phyloP scores from a whole-genome alignment of 64 coral and sea anemone species.

The Cladopsammia gracilis region DNA sequence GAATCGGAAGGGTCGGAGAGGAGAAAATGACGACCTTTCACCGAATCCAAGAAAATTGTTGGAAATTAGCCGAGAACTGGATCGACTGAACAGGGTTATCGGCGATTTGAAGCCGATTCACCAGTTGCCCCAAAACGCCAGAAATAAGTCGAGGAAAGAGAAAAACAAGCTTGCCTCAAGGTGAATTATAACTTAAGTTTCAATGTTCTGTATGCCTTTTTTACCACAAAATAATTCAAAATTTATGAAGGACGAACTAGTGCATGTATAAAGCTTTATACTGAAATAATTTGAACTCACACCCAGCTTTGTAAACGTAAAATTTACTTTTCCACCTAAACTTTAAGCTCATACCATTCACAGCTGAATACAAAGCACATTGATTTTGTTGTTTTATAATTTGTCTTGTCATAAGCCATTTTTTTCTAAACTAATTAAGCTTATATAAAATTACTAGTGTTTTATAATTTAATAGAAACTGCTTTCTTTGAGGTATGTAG shows the following conservation, averaged over 20 bases:
- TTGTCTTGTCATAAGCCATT: too few species aligned
- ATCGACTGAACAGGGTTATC: slow-evolving; percentile 90
- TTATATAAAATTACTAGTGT: too few species aligned
- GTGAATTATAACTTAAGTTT: slow-evolving; percentile 21
- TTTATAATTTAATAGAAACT: too few species aligned
- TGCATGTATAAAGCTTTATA: too few species aligned
- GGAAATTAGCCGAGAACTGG: slow-evolving; percentile 90
- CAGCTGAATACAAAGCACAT: too few species aligned
- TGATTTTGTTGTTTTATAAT: too few species aligned
- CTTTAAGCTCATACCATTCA: background rate
- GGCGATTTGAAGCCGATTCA: slow-evolving; percentile 97
- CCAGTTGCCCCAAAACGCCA: slow-evolving; percentile 84
- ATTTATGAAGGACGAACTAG: too few species aligned
- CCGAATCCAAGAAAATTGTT: slow-evolving; percentile 95
- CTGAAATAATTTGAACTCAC: background rate
- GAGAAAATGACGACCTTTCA: slow-evolving; percentile 90
- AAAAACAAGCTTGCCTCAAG: slow-evolving; percentile 99
- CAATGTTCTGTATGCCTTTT: too few species aligned
- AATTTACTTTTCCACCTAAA: background rate
- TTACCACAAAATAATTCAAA: too few species aligned
- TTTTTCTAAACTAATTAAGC: too few species aligned
- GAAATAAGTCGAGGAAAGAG: slow-evolving; percentile 96
- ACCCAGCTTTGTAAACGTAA: background rate
- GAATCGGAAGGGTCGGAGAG: slow-evolving; percentile 88
- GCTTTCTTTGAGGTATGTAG: too few species aligned